These are phyloP conservation scores for Tragelaphus strepsiceros DNA, from an alignment of 2,113 vertebrate species.

Conservation along the genomic window DNA sequence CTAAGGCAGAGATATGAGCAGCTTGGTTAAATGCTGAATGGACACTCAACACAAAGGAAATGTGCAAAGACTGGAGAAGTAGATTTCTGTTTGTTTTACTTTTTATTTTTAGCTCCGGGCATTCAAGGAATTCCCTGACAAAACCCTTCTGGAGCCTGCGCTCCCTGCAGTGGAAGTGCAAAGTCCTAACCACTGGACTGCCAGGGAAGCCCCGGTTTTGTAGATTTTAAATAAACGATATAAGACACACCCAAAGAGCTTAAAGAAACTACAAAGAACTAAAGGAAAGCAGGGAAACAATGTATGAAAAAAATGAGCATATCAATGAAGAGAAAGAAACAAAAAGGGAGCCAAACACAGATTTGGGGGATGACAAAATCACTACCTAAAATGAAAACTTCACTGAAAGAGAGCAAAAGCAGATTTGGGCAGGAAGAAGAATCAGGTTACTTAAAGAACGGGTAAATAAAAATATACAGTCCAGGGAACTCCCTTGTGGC, in stretches of 20 bases:
- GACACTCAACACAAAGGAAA: neutral
- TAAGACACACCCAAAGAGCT: neutral
- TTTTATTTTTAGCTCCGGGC: neutral
- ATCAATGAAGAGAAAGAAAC: neutral
- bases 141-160: neutral
- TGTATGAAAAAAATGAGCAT: neutral
- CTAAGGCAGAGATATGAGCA: neutral
- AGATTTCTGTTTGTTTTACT: neutral
- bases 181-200: neutral
- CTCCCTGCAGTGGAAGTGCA: neutral
- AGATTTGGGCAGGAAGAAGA: neutral
- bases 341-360: neutral
- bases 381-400: neutral
- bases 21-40: neutral
- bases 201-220: neutral
- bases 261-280: neutral
- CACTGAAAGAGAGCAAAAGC: neutral
- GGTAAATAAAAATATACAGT: neutral
- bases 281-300: neutral
- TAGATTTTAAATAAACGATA: neutral
- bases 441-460: neutral
- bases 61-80: neutral
- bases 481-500: neutral
- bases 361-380: neutral
- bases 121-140: neutral